Evolutionary conservation across 2,113 vertebrate species (phyloP).

Genomic region (Nansenia antarctica): DNA sequence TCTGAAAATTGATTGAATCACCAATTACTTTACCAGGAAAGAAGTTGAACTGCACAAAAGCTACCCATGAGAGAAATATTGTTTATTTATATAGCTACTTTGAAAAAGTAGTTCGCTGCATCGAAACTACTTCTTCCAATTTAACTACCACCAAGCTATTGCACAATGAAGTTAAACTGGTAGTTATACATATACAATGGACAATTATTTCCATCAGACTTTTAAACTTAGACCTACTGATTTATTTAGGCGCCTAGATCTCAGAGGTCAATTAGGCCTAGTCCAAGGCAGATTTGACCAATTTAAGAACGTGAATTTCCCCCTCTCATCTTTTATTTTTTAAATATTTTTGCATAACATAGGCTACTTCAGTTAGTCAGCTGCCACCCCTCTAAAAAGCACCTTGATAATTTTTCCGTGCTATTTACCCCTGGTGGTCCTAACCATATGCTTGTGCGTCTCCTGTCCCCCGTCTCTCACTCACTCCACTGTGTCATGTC

Average conservation of each 20-base stretch:
- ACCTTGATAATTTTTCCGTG: too few relatives aligned
- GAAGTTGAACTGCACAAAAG: too few relatives aligned
- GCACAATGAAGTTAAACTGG: too few relatives aligned
- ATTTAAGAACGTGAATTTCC: too few relatives aligned
- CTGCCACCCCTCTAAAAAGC: neutral
- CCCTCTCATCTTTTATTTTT: too few relatives aligned
- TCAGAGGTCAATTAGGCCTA: neutral
- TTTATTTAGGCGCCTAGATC: neutral
- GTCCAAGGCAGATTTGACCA: neutral
- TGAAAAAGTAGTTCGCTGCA: too few relatives aligned
- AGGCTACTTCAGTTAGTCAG: neutral
- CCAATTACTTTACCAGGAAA: too few relatives aligned
- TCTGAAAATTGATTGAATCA: too few relatives aligned
- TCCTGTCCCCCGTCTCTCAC: neutral
- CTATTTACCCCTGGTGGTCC: neutral
- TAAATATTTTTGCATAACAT: neutral
- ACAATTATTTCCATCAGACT: slow-evolving; percentile 10
- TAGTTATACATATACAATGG: too few relatives aligned
- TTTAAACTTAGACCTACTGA: neutral
- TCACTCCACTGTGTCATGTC: neutral
- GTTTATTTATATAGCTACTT: too few relatives aligned
- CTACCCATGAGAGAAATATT: too few relatives aligned
- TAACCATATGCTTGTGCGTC: slow-evolving; percentile 27
- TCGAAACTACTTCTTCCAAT: too few relatives aligned
- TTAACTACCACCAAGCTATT: neutral